Evolutionary conservation across 2,888 invertebrate genomes (phyloP), one percentile per base, ranked within the genome.

Genomic region (Prosapia bicincta): DNA sequence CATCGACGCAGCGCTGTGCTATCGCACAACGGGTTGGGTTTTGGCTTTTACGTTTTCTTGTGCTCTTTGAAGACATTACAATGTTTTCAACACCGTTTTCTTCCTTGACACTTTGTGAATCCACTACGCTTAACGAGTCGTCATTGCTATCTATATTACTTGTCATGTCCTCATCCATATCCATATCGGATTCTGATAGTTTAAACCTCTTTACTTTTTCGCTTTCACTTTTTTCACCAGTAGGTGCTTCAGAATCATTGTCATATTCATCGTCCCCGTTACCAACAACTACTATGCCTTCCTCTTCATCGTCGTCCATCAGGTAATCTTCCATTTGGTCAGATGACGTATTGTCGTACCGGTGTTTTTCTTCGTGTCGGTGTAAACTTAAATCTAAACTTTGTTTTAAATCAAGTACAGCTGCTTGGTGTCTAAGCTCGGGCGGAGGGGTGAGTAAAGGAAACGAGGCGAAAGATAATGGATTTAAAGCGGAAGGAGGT

Each of bases 41-140:
- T 81, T 94, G 91, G 81, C 92, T 95, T 86, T 97, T 97, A 28
- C 96, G 88, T 85, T 97, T 97, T 74, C 95, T 88, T 83, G 92
- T 93, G 82, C 89, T 90, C n/a, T 91, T 89, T 24, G 76, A 71
- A 26, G 38, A 66, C 82, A 89, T 89, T 28, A 88, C 87, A 78
- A 86, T 82, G 82, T 77, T 82, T 87, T 86, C 71, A 82, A 83
- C 24, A 84, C 85, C 66, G 82, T 87, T 88, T 80, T 88, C 88
- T 72, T 88, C 88, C 65, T 84, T 87, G 71, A 83, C 84, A 82
- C 87, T 86, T 43, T 87, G 87, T 20, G 87, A 85, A 81, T 89
- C 88, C 78, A 85, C 83, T 81, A 86, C 86, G 85, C 88, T 89
- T 65, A 88, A 86, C 0, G 87, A 87, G 84, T 89, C 89, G 81